Conservation (phyloP, 2,113 vertebrate genomes). For the Passer montanus region DNA sequence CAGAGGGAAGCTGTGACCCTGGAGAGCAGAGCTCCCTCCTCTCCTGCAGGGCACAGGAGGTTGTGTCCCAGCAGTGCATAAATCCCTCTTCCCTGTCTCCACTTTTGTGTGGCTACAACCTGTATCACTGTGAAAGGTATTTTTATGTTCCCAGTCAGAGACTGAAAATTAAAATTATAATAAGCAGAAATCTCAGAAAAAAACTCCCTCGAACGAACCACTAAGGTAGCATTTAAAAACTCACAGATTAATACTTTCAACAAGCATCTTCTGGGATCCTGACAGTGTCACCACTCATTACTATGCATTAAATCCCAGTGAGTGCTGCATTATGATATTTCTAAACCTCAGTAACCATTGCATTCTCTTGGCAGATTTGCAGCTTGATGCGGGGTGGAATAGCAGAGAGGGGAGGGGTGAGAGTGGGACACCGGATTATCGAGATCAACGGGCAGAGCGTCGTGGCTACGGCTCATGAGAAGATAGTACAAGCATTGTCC, state of each 20-base stretch:
- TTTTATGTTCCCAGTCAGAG: not conserved
- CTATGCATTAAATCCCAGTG: not conserved
- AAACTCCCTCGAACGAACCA: accelerated
- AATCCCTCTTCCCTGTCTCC: not conserved
- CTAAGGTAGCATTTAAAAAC: not conserved
- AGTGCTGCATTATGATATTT: not conserved
- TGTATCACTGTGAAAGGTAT: not conserved
- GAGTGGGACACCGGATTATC: slow-evolving; percentile 96
- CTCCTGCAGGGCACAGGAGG: not conserved
- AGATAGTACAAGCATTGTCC: slow-evolving; percentile 97
- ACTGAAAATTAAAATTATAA: not conserved
- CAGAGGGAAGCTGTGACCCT: not conserved
- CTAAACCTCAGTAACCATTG: not conserved
- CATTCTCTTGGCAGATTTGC: slow-evolving; percentile 85
- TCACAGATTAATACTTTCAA: not conserved
- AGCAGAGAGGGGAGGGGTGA: slow-evolving; percentile 93
- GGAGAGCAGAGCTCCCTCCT: not conserved
- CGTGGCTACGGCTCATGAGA: slow-evolving; percentile 97
- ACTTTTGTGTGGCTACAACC: not conserved
- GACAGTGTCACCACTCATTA: not conserved
- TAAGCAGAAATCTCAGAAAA: not conserved
- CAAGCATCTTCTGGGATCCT: not conserved
- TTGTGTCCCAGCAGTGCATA: not conserved
- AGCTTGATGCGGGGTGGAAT: slow-evolving; percentile 98
- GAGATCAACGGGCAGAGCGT: slow-evolving; percentile 98